Percentiles rank a stretch among this genome's conserved stretches.
Evolutionary conservation across 2,888 invertebrate genomes (phyloP).

Genomic region (Acleris laterana): DNA sequence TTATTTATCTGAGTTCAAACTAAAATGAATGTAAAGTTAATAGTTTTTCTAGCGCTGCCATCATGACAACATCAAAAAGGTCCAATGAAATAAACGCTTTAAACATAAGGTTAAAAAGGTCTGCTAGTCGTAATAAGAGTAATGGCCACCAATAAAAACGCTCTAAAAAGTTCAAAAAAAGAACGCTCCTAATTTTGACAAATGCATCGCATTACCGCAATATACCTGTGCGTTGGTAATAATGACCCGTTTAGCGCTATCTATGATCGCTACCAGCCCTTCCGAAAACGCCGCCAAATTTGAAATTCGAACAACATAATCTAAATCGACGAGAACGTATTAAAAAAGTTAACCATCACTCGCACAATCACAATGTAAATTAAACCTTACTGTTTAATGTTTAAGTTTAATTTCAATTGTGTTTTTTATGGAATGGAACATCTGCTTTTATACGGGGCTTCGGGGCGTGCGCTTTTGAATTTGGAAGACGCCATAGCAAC

Average conservation of each 20-base stretch:
- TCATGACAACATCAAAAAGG: too few relatives aligned
- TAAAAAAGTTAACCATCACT: slow-evolving; percentile 51
- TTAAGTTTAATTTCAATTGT: slow-evolving; percentile 38
- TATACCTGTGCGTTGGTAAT: slow-evolving; percentile 64
- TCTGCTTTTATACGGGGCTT: slow-evolving; percentile 67
- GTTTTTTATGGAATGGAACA: slow-evolving; percentile 56
- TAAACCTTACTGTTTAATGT: slow-evolving; percentile 25
- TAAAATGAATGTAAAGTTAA: too few relatives aligned
- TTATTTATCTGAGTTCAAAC: too few relatives aligned
- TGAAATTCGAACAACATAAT: slow-evolving; percentile 80
- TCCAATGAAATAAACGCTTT: too few relatives aligned
- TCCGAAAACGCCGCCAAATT: slow-evolving; percentile 70
- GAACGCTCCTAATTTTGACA: slow-evolving; percentile 63
- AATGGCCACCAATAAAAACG: slow-evolving; percentile 71
- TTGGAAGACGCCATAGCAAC: slow-evolving; percentile 72
- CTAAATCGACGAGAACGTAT: slow-evolving; percentile 59
- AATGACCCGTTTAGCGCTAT: slow-evolving; percentile 79
- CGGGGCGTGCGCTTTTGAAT: slow-evolving; percentile 77
- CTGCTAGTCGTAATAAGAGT: slow-evolving; percentile 45
- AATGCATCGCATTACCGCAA: slow-evolving; percentile 69
- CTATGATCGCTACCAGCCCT: slow-evolving; percentile 67
- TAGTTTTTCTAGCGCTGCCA: too few relatives aligned
- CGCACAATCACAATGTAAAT: background rate
- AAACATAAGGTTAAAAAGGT: background rate
- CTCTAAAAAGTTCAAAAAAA: slow-evolving; percentile 60